Evolutionary conservation across 2,888 invertebrate species (phyloP), one percentile per base, ranked within the genome.

Genomic region (Hesperia comma): DNA sequence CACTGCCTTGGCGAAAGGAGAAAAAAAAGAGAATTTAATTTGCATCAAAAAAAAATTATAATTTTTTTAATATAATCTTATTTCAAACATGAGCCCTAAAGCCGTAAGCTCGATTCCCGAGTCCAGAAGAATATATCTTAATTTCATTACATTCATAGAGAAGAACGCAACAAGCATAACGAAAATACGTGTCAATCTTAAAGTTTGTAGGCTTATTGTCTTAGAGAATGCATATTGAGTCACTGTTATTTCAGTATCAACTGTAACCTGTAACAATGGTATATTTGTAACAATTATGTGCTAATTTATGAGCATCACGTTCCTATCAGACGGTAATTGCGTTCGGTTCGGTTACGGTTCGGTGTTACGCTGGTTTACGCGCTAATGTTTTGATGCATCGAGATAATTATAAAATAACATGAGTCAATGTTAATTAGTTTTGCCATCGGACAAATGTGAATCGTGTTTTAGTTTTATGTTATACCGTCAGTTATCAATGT

Each of bases 231-330:
- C 7, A 43, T 15, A 8, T 46, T 46, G 43, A 17, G 43, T 46
- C 43, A 46, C 43, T 15, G 17, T 43, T 43, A 7, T 46, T 46
- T 46, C 43, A 46, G 43, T 43, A 15, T n/a, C 1, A 2, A 12
- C 40, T 56, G 37, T 37, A 40, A 56, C 55, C 40, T 56, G 37
- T 37, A 40, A 56, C 55, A 56, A 56, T 56, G 37, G 14, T 10
- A 46, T 46, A 46, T 56, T 56, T 17, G 56, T 56, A 40, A 40
- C 32, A 56, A 12, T 7, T 40, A 56, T 56, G 17, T 56, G 56
- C 56, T 14, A 56, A 56, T 56, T 56, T 37, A 40, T 56, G 12
- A 19, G 40, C 40, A 40, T 6, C 56, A 56, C 40, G 37, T 56
- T 40, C 12, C 37, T 56, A 56, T 46, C 43, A 8, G 7, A 40